Base-by-base conservation (phyloP, 2,888 invertebrate species). In the Strigamia crassipes region DNA sequence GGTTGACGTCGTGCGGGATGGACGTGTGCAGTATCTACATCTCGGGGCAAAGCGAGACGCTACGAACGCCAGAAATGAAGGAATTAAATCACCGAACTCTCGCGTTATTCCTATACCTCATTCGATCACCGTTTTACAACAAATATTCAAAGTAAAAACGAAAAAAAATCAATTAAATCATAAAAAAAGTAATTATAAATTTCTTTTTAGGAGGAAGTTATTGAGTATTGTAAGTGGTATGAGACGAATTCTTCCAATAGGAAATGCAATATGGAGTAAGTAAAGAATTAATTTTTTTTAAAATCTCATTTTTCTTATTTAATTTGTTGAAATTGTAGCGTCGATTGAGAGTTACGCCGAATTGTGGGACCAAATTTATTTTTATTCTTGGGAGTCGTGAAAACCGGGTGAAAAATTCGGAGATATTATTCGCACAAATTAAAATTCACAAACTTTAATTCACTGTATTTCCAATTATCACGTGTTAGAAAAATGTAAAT, bases 311-410 rank as follows among this genome's bases (percentile, higher is more conserved):
- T 12, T 21, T 73, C 4, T 18, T 27, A n/a, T 21, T 73, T 21
- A 66, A 66, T 31, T 77, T 27, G n/a, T n/a, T n/a, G n/a, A 23
- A 23, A 2, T 78, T 78, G 6, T 18, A 78, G 78, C 31, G 9
- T 38, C 78, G 18, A n/a, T 78, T n/a, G 31, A 38, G 27, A 38
- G 31, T n/a, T 78, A 78, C 18, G 31, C 38, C 3, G 78, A 78
- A 38, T 2, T 38, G 6, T 78, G 78, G 78, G 78, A 78, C 8
- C 34, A 78, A 78, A 31, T 78, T 78, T 78, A 78, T 31, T 78
- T 78, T 31, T 78, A 78, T n/a, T 31, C 78, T 9, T 78, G 78
- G 78, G 78, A 78, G 6, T 38, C 78, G 18, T 78, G 78, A 78
- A 78, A 12, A n/a, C n/a, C 9, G 9, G 8, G 21, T 31, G 34